Evolutionary conservation across 1,140 invertebrate species (phyloP).

Genomic region (Sinonovacula constricta): DNA sequence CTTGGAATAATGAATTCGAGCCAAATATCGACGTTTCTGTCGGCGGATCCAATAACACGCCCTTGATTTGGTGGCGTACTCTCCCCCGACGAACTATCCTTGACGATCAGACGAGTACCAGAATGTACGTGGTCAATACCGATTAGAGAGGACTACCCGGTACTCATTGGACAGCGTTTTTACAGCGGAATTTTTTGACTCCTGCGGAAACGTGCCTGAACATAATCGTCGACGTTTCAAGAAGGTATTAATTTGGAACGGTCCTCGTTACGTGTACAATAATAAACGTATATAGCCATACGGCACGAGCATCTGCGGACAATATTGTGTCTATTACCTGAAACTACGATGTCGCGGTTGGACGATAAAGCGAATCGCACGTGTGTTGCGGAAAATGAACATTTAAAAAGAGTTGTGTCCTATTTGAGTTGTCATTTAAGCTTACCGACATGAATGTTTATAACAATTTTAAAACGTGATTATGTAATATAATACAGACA

Average conservation of each 20-base stretch:
- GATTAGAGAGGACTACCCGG: background rate
- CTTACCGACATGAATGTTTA: background rate
- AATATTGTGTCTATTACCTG: background rate
- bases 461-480: background rate
- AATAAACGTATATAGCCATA: background rate
- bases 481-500: no score
- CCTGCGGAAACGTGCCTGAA: background rate
- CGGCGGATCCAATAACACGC: background rate
- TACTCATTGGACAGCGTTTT: background rate
- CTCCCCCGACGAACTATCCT: background rate
- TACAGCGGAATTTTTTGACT: background rate
- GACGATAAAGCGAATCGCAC: no score
- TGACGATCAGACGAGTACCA: background rate
- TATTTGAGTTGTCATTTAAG: background rate
- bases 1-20: no score
- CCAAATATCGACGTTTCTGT: no score
- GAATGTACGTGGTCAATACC: slow-evolving; percentile 2
- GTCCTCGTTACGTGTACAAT: background rate
- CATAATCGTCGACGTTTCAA: background rate
- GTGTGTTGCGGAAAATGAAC: no score
- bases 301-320: background rate
- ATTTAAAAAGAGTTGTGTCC: background rate
- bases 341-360: no score
- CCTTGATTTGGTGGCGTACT: background rate
- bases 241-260: background rate